Evolutionary conservation across 2,888 invertebrate genomes (phyloP).

Genomic region (Dexiosoma caninum): DNA sequence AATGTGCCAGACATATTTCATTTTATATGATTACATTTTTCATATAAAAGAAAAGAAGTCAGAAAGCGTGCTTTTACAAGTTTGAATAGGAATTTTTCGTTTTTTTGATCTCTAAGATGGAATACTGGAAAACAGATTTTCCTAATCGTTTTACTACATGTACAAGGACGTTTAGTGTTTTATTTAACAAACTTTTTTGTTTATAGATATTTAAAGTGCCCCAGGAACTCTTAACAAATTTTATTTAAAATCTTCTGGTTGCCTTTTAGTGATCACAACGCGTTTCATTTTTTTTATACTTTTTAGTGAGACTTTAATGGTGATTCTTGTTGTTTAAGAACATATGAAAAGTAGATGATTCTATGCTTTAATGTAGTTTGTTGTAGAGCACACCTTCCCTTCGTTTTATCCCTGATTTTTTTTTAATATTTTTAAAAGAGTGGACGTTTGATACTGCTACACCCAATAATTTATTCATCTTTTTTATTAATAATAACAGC

Average conservation of each 20-base stretch:
- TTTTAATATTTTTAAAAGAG: conserved; percentile 20
- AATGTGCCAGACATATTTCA: conserved; percentile 59
- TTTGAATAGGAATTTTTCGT: neutral
- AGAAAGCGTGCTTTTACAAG: conserved; percentile 49
- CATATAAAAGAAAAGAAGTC: conserved; percentile 41
- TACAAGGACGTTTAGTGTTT: neutral
- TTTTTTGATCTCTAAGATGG: conserved; percentile 11
- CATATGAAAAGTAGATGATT: conserved; percentile 8
- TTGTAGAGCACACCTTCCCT: conserved; percentile 56
- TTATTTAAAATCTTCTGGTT: neutral
- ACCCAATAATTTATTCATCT: conserved; percentile 77
- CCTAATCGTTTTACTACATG: neutral
- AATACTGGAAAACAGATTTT: conserved; percentile 28
- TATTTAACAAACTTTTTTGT: conserved; percentile 4
- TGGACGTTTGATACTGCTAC: conserved; percentile 50
- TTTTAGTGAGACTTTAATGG: neutral
- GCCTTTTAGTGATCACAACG: conserved; percentile 35
- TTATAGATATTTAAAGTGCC: conserved; percentile 12
- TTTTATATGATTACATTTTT: conserved; percentile 21
- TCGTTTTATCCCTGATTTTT: conserved; percentile 59
- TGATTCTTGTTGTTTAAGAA: conserved; percentile 2
- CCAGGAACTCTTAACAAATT: conserved; percentile 20
- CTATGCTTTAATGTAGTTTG: neutral
- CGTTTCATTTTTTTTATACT: conserved; percentile 10
- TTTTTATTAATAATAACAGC: conserved; percentile 81